Base-by-base conservation (phyloP, 2,797 vertebrate genomes). In the Myioborus miniatus region DNA sequence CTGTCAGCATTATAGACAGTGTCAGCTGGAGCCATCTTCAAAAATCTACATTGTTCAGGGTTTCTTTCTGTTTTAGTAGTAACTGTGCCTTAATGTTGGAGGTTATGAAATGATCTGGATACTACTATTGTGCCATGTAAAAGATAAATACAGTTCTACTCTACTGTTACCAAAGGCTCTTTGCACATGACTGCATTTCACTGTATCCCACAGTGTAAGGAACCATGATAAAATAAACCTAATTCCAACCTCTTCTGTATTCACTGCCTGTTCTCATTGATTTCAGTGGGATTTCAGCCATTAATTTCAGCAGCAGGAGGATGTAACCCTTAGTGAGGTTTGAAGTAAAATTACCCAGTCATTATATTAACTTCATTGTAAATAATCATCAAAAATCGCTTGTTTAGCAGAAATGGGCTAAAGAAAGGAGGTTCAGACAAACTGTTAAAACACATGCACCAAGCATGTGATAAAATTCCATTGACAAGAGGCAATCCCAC, bases 21-120 rank as follows among this genome's bases (percentile, higher is more conserved):
- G 20, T 91, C 70, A 76, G 89, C 70, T 56, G 49, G 84, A 76
- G 52, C 21, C 49, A 81, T 85, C 94, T 87, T 34, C 77, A 27
- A 63, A 90, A 65, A 49, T 58, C 69, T 94, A 77, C 88, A 93
- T 96, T 83, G 90, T 92, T 97, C 90, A 93, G 55, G 41, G 59
- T 89, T 96, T 92, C 53, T 88, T 84, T 71, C 80, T 91, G 52
- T 90, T 97, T 97, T 83, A 87, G 93, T 13, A 76, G 71, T 96
- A 95, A 95, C 52, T 76, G 52, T 49, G 79, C 68, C 80, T 63
- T 92, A 87, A 92, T 91, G 47, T 24, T 97, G 79, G 89, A 94
- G 55, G 24, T 87, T 97, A 89, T 94, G 96, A 95, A 85, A 97
- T 68, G 30, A 49, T 64, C 46, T 47, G 56, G 46, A 32, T 74